These are phyloP conservation scores for Scaptomyza polygonia DNA, from an alignment of 2,888 invertebrate genomes.

Conservation along the genomic window DNA sequence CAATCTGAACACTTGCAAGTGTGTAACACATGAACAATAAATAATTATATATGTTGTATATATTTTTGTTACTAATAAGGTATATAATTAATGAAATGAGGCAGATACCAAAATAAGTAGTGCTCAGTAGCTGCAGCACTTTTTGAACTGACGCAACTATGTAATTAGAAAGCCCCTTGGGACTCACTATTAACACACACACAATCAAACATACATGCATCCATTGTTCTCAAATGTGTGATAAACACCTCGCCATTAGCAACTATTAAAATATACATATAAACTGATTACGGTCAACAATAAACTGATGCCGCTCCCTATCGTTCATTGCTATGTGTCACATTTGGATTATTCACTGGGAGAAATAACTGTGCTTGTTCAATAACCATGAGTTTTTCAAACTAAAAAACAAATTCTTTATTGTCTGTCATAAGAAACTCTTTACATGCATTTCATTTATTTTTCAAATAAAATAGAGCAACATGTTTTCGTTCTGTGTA, in stretches of 20 bases:
- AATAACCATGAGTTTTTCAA: not conserved
- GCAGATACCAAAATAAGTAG: not conserved
- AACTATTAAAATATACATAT: slow-evolving; percentile 65
- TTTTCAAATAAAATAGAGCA: too few relatives aligned
- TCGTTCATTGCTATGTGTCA: slow-evolving; percentile 45
- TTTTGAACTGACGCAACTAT: slow-evolving; percentile 12
- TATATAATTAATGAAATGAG: not conserved
- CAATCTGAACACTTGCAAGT: slow-evolving; percentile 22
- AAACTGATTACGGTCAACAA: slow-evolving; percentile 64
- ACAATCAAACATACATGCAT: not conserved
- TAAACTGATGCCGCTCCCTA: slow-evolving; percentile 45
- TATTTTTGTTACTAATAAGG: slow-evolving; percentile 29
- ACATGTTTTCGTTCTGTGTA: slow-evolving; percentile 25
- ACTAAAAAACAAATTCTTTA: too few relatives aligned
- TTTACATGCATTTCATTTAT: too few relatives aligned
- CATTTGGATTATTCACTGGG: slow-evolving; percentile 27
- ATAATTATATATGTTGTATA: slow-evolving; percentile 15
- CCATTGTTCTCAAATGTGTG: slow-evolving; percentile 33
- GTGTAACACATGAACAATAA: slow-evolving; percentile 16
- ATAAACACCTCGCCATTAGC: slow-evolving; percentile 61
- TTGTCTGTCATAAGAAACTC: too few relatives aligned
- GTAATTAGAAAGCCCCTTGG: slow-evolving; percentile 15
- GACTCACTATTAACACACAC: slow-evolving; percentile 1
- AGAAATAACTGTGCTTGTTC: slow-evolving; percentile 4
- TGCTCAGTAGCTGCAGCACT: not conserved